Percentiles rank a stretch among this genome's conserved stretches.
Evolutionary conservation across 2,888 invertebrate genomes (phyloP).

Genomic region (Sinodicranocentrus sp.): DNA sequence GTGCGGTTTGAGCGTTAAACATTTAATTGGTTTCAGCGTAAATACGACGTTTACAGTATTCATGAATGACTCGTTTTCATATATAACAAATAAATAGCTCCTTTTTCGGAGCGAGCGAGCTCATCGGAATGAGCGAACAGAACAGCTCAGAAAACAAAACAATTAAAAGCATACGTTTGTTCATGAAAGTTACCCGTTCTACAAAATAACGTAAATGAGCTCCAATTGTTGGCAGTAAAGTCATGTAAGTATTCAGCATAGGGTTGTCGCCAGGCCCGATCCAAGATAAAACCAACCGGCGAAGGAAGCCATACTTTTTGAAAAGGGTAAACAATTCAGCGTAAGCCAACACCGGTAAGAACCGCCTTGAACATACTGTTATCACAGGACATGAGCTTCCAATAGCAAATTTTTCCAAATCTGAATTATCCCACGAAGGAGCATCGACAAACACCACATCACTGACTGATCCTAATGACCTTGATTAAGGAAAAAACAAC

Average conservation of each 20-base stretch:
- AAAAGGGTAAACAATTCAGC: conserved; percentile 71
- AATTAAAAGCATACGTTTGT: too few species aligned
- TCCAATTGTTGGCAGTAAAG: conserved; percentile 70
- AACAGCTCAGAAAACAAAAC: too few species aligned
- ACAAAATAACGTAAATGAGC: conserved; percentile 64
- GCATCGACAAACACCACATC: conserved; percentile 68
- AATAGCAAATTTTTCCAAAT: conserved; percentile 58
- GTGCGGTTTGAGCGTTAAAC: too few species aligned
- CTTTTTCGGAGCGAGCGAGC: too few species aligned
- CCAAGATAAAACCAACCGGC: conserved; percentile 67
- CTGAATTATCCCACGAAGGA: conserved; percentile 53
- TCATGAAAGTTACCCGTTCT: conserved; percentile 59
- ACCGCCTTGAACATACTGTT: conserved; percentile 44
- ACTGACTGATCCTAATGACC: conserved; percentile 52
- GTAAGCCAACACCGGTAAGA: conserved; percentile 63
- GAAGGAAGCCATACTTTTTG: conserved; percentile 70
- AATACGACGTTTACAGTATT: not conserved
- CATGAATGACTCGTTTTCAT: too few species aligned
- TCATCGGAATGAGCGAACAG: too few species aligned
- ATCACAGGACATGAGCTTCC: conserved; percentile 70
- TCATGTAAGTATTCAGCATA: conserved; percentile 71
- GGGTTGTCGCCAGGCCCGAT: conserved; percentile 63
- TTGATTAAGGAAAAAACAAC: conserved; percentile 8
- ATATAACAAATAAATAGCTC: too few species aligned
- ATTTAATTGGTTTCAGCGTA: too few species aligned